phyloP scores from a whole-genome alignment of 1,140 invertebrate genomes.

The Meloidogyne exigua region DNA sequence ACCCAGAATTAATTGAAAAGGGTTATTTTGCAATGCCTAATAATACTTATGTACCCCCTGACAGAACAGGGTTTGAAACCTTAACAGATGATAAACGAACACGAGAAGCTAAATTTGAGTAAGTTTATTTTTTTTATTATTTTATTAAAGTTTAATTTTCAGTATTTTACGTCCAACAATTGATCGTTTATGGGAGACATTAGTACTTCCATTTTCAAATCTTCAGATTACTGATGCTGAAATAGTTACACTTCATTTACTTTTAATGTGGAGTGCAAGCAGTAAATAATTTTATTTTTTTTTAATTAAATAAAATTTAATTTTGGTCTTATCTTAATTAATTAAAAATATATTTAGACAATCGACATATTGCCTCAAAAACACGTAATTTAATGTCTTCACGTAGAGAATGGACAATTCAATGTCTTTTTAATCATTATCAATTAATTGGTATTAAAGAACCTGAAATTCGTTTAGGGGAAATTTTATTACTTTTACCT shows the following conservation, averaged over 20 bases:
- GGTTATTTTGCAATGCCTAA: conserved; percentile 39
- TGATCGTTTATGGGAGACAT: conserved; percentile 27
- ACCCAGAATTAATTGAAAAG: conserved; percentile 27
- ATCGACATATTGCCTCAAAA: conserved; percentile 17
- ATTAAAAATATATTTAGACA: conserved; percentile 19
- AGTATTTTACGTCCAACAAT: conserved; percentile 41
- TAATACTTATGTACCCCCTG: conserved; percentile 36
- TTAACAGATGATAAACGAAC: conserved; percentile 31
- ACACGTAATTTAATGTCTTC: conserved; percentile 26
- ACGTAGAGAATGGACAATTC: conserved; percentile 33
- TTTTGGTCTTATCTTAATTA: conserved; percentile 2
- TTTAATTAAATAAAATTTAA: conserved; percentile 10
- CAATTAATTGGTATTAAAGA: conserved; percentile 21
- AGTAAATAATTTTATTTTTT: conserved; percentile 8
- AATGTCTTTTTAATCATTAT: conserved; percentile 31
- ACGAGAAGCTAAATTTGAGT: conserved; percentile 33
- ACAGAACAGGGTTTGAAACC: conserved; percentile 37
- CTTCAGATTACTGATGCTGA: conserved; percentile 37
- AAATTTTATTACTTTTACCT: conserved; percentile 33
- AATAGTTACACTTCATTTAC: conserved; percentile 33
- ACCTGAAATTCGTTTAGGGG: conserved; percentile 30
- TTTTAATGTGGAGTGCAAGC: conserved; percentile 35
- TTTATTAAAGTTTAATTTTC: background rate
- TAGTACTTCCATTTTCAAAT: conserved; percentile 33
- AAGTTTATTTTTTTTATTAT: background rate